Percentiles rank a stretch among this genome's conserved stretches.
phyloP scores from a whole-genome alignment of 2,113 vertebrate species.

The Takifugu flavidus region DNA sequence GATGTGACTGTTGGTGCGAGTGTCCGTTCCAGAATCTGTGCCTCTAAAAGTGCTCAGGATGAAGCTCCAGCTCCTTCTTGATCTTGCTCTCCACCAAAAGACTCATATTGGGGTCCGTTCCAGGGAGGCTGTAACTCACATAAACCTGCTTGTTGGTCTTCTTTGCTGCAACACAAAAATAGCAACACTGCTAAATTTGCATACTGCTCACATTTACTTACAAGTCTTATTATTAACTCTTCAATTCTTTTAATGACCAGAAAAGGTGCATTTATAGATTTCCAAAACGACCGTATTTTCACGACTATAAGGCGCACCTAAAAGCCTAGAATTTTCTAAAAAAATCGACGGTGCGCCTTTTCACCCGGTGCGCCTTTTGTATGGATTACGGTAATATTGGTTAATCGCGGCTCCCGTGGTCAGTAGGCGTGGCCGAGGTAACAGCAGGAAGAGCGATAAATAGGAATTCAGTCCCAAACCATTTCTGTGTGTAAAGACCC shows the following conservation, averaged over 20 bases:
- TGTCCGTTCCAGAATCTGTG: not conserved
- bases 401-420: too few relatives aligned
- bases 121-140: constrained; percentile 89
- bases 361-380: too few relatives aligned
- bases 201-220: too few relatives aligned
- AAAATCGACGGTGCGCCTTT: too few relatives aligned
- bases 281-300: too few relatives aligned
- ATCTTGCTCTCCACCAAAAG: constrained; percentile 91
- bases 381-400: too few relatives aligned
- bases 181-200: not conserved
- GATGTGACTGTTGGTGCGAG: constrained; percentile 24
- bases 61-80: constrained; percentile 89
- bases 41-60: constrained; percentile 86
- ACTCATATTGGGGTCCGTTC: constrained; percentile 79
- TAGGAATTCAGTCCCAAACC: too few relatives aligned
- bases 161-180: constrained; percentile 79
- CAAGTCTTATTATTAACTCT: not conserved
- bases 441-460: too few relatives aligned
- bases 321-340: too few relatives aligned
- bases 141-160: constrained; percentile 95
- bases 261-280: not conserved
- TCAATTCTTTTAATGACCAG: not conserved
- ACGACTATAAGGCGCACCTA: too few relatives aligned
- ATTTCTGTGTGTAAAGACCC: too few relatives aligned
- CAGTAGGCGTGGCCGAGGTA: too few relatives aligned